Evolutionary conservation across 2,888 invertebrate genomes (phyloP).

Genomic region (Andrena camellia): DNA sequence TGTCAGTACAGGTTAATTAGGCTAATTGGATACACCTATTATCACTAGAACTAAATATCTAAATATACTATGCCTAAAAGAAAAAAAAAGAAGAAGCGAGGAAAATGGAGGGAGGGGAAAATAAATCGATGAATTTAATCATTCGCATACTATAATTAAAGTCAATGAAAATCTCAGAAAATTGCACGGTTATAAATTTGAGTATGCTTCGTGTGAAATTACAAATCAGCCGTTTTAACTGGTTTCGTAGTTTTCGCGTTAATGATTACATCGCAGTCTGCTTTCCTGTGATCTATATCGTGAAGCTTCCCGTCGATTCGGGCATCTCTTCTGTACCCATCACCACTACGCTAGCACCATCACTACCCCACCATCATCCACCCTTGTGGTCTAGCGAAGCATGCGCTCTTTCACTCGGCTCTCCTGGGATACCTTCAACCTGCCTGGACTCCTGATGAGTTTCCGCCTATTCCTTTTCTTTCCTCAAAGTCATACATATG

Average conservation of each 20-base stretch:
- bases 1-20: too few species aligned
- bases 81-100: too few species aligned
- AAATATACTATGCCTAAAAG: too few species aligned
- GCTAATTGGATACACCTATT: too few species aligned
- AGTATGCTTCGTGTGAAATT: too few species aligned
- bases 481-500: constrained; percentile 47
- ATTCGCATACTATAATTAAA: too few species aligned
- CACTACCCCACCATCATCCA: constrained; percentile 18
- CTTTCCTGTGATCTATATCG: constrained; percentile 22
- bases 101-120: too few species aligned
- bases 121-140: too few species aligned
- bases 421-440: constrained; percentile 70
- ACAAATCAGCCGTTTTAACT: too few species aligned
- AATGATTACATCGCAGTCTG: constrained; percentile 7
- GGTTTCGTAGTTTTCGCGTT: constrained; percentile 21
- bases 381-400: constrained; percentile 63
- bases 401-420: constrained; percentile 73
- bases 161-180: too few species aligned
- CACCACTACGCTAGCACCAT: background rate
- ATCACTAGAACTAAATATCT: too few species aligned
- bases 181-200: too few species aligned
- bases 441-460: constrained; percentile 77
- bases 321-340: constrained; percentile 18
- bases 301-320: constrained; percentile 15
- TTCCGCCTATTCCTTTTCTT: constrained; percentile 82